These are phyloP conservation scores for Wasmannia auropunctata DNA, from an alignment of 1,140 invertebrate genomes.

Conservation along the genomic window DNA sequence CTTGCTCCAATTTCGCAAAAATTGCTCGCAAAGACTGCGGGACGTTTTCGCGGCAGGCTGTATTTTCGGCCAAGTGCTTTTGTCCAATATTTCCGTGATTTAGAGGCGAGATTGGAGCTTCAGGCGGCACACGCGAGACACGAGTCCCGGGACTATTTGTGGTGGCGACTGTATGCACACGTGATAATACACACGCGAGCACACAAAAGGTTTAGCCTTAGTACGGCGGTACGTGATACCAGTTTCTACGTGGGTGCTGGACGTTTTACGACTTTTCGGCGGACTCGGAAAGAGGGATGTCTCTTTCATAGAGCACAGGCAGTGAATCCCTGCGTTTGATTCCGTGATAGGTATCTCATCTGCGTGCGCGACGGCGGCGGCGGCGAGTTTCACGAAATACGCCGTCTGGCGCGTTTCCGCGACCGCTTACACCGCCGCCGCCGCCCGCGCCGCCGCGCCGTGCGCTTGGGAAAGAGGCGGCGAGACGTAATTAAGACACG, in stretches of 20 bases:
- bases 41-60: conserved; percentile 6
- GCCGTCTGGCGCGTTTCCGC: conserved; percentile 36
- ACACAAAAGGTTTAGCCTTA: conserved; percentile 57
- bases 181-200: conserved; percentile 68
- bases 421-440: too few species aligned
- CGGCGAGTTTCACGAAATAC: conserved; percentile 49
- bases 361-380: conserved; percentile 8
- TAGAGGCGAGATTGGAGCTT: neutral
- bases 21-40: neutral
- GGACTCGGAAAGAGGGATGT: conserved; percentile 47
- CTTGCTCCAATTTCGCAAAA: conserved; percentile 28
- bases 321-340: conserved; percentile 28
- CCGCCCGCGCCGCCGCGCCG: too few species aligned
- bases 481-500: conserved; percentile 33
- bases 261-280: conserved; percentile 70
- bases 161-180: conserved; percentile 68
- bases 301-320: conserved; percentile 9
- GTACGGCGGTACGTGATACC: conserved; percentile 68
- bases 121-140: conserved; percentile 3
- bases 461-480: conserved; percentile 29
- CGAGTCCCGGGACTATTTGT: conserved; percentile 38
- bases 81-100: conserved; percentile 43
- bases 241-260: conserved; percentile 71
- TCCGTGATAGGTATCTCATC: conserved; percentile 59
- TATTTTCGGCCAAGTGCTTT: neutral